Conservation (phyloP, 2,888 invertebrate genomes). For the Papilio elwesi region DNA sequence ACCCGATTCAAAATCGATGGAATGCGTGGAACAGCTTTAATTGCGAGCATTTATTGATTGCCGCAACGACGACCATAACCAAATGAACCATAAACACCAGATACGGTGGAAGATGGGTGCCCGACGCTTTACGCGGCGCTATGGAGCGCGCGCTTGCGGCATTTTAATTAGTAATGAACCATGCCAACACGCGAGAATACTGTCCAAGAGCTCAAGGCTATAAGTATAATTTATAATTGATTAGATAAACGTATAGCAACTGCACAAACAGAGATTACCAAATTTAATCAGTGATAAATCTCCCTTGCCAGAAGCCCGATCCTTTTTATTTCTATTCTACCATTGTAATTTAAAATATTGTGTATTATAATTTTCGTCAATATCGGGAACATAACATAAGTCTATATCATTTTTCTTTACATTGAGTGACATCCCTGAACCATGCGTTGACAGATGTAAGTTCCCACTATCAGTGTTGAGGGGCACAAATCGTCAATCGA, state of each 20-base stretch:
- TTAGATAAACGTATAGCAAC: too few relatives aligned
- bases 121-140: neutral
- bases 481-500: neutral
- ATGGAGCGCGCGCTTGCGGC: constrained; percentile 4
- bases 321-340: too few relatives aligned
- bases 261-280: too few relatives aligned
- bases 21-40: constrained; percentile 27
- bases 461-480: neutral
- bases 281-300: too few relatives aligned
- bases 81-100: constrained; percentile 17
- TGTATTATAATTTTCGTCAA: too few relatives aligned
- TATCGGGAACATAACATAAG: too few relatives aligned
- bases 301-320: too few relatives aligned
- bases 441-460: neutral
- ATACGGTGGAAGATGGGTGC: constrained; percentile 12
- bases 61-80: constrained; percentile 11
- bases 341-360: too few relatives aligned
- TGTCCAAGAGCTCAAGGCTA: neutral
- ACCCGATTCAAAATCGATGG: constrained; percentile 13
- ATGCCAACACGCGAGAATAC: constrained; percentile 5
- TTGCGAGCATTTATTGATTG: constrained; percentile 30
- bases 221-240: neutral
- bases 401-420: neutral
- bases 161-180: constrained; percentile 24
- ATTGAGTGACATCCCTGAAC: neutral